These are phyloP conservation scores for Petaurus breviceps DNA, from an alignment of 2,113 vertebrate species.

Conservation along the genomic window DNA sequence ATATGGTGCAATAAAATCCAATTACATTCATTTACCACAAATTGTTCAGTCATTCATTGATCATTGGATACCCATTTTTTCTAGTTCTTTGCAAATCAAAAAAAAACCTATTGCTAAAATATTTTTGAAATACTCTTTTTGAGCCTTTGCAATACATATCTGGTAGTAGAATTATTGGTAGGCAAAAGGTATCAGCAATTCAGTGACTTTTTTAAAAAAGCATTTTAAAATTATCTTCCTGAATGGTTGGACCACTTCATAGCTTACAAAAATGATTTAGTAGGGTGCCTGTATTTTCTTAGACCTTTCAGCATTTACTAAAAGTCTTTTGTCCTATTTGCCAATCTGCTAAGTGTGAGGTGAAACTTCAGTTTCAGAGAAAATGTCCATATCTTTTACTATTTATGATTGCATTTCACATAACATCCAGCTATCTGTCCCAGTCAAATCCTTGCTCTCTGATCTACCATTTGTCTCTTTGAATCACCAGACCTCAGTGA, in stretches of 20 bases:
- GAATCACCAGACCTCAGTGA: not conserved
- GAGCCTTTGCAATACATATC: not conserved
- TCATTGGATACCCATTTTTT: too few species aligned
- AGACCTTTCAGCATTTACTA: not conserved
- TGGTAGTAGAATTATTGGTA: not conserved
- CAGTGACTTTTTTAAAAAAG: too few species aligned
- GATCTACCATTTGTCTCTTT: not conserved
- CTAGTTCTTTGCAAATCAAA: not conserved
- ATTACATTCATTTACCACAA: too few species aligned
- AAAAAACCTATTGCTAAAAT: not conserved
- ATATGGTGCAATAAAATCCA: too few species aligned
- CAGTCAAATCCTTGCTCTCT: not conserved
- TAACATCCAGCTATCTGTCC: too few species aligned
- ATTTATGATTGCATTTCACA: not conserved
- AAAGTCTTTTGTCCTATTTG: not conserved
- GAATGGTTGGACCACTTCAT: too few species aligned
- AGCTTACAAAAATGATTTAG: not conserved
- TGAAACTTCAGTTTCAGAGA: not conserved
- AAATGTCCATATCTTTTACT: not conserved
- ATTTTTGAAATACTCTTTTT: not conserved
- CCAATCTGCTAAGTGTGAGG: not conserved
- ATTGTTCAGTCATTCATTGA: too few species aligned
- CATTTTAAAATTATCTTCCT: not conserved
- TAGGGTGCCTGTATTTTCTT: not conserved
- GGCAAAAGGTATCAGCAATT: not conserved